Evolutionary conservation across 2,113 vertebrate species (phyloP).

Genomic region (Neodontobutis hainanensis): DNA sequence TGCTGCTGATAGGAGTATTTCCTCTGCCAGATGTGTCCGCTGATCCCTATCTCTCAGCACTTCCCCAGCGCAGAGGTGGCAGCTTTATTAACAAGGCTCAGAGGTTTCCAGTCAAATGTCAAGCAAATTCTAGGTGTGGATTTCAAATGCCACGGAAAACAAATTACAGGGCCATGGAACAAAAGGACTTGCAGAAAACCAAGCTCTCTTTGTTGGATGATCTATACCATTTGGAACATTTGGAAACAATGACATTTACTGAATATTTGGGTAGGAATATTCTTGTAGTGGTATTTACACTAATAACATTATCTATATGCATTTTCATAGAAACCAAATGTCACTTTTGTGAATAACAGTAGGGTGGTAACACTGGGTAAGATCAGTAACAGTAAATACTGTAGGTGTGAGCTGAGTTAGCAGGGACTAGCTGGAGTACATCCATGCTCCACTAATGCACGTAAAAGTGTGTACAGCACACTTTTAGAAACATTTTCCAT

Average conservation of each 20-base stretch:
- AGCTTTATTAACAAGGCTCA: constrained; percentile 8
- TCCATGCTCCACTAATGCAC: background rate
- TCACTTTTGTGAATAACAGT: constrained; percentile 1
- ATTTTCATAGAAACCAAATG: constrained; percentile 6
- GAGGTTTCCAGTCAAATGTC: constrained; percentile 40
- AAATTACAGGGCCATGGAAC: background rate
- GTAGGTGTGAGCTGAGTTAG: no score
- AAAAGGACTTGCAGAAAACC: background rate
- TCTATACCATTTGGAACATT: background rate
- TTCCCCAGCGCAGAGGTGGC: constrained; percentile 15
- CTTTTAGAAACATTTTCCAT: no score
- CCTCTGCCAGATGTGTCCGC: constrained; percentile 70
- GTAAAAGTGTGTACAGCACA: no score
- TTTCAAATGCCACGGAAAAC: constrained; percentile 33
- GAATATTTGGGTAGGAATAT: background rate
- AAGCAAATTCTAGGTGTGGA: constrained; percentile 18
- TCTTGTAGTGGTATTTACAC: no score
- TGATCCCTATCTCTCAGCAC: constrained; percentile 63
- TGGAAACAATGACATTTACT: constrained; percentile 3
- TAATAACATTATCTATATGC: background rate
- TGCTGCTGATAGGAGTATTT: constrained; percentile 50
- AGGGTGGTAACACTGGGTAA: background rate
- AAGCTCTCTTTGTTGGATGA: background rate
- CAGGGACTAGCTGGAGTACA: background rate
- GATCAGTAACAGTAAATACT: no score